A percentile compares a stretch with the other conserved stretches of the same genome.
These are phyloP conservation scores for Perca flavescens DNA, from an alignment of 2,113 vertebrate genomes.

Conservation along the genomic window DNA sequence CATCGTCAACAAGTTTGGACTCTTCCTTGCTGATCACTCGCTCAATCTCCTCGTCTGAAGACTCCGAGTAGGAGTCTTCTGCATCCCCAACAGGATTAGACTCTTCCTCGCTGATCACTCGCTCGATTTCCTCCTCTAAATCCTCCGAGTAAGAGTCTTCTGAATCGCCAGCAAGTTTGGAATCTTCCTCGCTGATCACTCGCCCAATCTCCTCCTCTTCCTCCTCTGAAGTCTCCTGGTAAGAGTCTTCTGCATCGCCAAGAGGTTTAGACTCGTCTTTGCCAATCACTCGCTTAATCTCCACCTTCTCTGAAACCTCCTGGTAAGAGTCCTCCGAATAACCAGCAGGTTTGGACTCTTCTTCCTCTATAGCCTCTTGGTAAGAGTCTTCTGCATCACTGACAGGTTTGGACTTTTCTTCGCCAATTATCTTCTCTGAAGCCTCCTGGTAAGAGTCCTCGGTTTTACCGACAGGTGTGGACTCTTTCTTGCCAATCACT, in stretches of 20 bases:
- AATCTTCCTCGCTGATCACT: background rate
- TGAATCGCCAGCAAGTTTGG: background rate
- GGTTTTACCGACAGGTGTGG: background rate
- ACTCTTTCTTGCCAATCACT: background rate
- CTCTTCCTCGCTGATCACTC: background rate
- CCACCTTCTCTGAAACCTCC: slow-evolving; percentile 18
- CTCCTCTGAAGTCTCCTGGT: slow-evolving; percentile 18
- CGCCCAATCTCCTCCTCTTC: slow-evolving; percentile 40
- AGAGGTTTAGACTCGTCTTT: background rate
- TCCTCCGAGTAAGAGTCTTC: background rate
- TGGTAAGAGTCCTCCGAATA: background rate
- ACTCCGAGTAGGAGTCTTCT: background rate
- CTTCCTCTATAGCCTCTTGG: slow-evolving; percentile 33
- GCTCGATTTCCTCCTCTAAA: slow-evolving; percentile 41
- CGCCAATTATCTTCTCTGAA: background rate
- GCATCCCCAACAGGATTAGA: background rate
- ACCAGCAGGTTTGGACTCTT: background rate
- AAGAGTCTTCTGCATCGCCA: background rate
- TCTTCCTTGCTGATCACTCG: background rate
- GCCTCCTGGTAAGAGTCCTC: background rate
- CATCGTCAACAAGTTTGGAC: background rate
- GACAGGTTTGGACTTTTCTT: background rate
- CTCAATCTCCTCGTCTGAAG: slow-evolving; percentile 40
- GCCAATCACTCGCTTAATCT: too few species aligned
- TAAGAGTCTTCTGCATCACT: background rate